A percentile compares a stretch with the other conserved stretches of the same genome.
Conservation (phyloP, 2,797 vertebrate species). For the Scolopax bukidnonensis region DNA sequence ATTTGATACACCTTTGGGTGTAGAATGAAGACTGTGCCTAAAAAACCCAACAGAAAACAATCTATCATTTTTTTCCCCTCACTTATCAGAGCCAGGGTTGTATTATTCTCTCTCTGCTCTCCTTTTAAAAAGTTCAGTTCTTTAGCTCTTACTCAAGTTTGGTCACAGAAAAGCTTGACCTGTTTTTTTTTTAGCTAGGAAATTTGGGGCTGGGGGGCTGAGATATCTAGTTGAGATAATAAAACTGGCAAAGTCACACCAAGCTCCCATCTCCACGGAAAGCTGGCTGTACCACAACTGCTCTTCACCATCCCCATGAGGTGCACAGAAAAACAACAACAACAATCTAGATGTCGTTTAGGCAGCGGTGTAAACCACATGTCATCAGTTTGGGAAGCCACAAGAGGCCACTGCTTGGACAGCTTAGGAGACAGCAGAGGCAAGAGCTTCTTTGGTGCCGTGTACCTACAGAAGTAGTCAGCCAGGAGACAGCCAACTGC, state of each 20-base stretch:
- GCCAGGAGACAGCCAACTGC: background rate
- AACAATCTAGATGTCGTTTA: background rate
- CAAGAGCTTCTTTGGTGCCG: background rate
- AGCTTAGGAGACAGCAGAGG: background rate
- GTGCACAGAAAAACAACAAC: background rate
- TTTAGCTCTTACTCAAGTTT: background rate
- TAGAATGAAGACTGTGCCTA: background rate
- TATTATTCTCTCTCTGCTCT: background rate
- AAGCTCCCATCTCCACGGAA: background rate
- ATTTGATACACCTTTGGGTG: background rate
- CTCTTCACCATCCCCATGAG: background rate
- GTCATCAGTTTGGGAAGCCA: background rate
- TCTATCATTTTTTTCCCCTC: background rate
- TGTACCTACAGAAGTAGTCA: background rate
- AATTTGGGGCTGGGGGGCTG: background rate
- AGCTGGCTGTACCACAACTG: accelerated
- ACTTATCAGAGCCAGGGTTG: background rate
- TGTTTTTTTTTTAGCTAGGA: background rate
- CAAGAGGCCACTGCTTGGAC: background rate
- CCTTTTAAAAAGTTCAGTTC: background rate
- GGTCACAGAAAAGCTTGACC: background rate
- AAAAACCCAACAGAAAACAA: background rate
- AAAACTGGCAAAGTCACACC: background rate
- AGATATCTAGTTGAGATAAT: background rate
- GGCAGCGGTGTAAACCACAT: background rate